Evolutionary conservation across 2,113 vertebrate genomes (phyloP).

Genomic region (Poecilia latipinna): DNA sequence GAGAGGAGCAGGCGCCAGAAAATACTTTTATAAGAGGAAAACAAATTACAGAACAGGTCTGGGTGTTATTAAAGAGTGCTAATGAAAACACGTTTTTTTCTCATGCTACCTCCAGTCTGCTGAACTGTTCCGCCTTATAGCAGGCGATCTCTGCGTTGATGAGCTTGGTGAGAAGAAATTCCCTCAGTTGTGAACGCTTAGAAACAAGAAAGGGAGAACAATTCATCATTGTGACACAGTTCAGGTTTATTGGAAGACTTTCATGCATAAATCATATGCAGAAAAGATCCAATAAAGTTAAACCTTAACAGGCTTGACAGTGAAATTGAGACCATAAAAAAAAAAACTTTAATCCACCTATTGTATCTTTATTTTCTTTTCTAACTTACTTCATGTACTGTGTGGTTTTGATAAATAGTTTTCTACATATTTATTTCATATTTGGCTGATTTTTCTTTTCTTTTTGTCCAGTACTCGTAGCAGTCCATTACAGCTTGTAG

Average conservation of each 20-base stretch:
- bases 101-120: constrained; percentile 84
- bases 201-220: constrained; percentile 29
- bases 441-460: background rate
- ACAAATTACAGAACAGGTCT: background rate
- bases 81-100: background rate
- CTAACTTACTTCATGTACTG: background rate
- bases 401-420: background rate
- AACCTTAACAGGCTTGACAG: background rate
- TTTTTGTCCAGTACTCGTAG: background rate
- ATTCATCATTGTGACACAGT: background rate
- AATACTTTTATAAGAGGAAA: background rate
- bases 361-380: background rate
- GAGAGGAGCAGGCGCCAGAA: background rate
- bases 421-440: background rate
- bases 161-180: constrained; percentile 90
- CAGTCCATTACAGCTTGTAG: background rate
- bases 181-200: constrained; percentile 83
- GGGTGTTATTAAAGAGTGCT: background rate
- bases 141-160: constrained; percentile 93
- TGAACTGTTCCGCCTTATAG: constrained; percentile 89
- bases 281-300: constrained; percentile 1
- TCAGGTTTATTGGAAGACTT: background rate
- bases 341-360: background rate
- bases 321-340: background rate
- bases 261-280: background rate